Evolutionary conservation across 2,888 invertebrate species (phyloP), one percentile per base, ranked within the genome.

Genomic region (Cosmia trapezina): DNA sequence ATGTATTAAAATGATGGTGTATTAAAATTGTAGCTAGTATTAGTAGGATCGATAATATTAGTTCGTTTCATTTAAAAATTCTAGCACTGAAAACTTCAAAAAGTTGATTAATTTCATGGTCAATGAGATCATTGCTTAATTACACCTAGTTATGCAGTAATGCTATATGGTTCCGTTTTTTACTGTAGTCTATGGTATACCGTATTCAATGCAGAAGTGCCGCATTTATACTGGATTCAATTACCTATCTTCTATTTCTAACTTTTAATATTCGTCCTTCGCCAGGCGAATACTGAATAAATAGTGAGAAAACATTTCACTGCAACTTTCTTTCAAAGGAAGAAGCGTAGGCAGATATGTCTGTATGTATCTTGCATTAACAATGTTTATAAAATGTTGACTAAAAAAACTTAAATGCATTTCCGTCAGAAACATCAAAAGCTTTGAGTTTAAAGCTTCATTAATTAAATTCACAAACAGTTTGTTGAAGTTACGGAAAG

Each of bases 201-300:
- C 43, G 56, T 69, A 67, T 83, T 78, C 19, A 61, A 59, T 65
- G 70, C 62, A 66, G 19, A 22, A 49, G 51, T 69, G 76, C 85
- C 85, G 87, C 79, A 81, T 86, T 83, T 86, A 83, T 83, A 85
- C 73, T 77, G 70, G 41, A 68, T 73, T 64, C 8, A 65, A 69
- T n/a, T n/a, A n/a, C n/a, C n/a, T n/a, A 51, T 41, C 51, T 49
- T 51, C 9, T 59, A 56, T 45, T n/a, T 54, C 12, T 33, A 61
- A 37, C 8, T 68, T 61, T 45, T 3, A 37, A 43, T 41, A 12
- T 12, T 37, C 11, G 0, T 41, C 0, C 6, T 67, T 56, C 22
- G 45, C 33, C 41, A 59, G 12, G n/a, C 19, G 33, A 67, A 66
- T 56, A 53, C 43, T 70, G 53, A 78, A 64, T 70, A 66, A 33